Evolutionary conservation across 2,113 vertebrate genomes (phyloP), one percentile per base, ranked within the genome.

Genomic region (Ardeotis arabs): DNA sequence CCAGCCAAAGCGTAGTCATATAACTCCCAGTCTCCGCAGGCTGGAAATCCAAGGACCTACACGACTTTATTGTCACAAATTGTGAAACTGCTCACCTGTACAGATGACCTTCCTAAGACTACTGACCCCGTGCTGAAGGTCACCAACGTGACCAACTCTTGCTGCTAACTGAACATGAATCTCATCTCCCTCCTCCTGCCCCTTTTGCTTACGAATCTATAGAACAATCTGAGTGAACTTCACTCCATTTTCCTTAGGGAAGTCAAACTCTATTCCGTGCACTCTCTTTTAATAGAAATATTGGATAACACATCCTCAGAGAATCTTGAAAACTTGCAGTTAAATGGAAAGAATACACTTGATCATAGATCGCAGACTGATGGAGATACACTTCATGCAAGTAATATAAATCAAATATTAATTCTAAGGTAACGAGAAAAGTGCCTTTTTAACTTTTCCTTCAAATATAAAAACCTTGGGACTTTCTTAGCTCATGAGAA

Each of bases 351-450:
- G 89, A 87, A 83, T 87, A 91, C 66, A 92, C 56, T 86, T 94
- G 93, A 72, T 73, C 86, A n/a, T 19, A 73, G 84, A 89, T 76
- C 81, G 92, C 74, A 87, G 90, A 14, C 64, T 89, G 91, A 89
- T 69, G 81, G 84, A 92, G 55, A 95, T 22, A 86, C 55, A 79
- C 84, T 90, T 91, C 88, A 72, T 84, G 73, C 56, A 91, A 93
- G 77, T 53, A 89, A 89, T 55, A 95, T 29, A 93, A 92, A 95
- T 97, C 92, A 96, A 95, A 95, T 95, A 97, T 89, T 96, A 76
- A 95, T 95, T 69, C 53, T 47, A 80, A 82, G 58, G 66, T 69
- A 96, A 95, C 35, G 39, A 69, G 58, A 27, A 68, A 95, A 93
- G 86, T 89, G 77, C 69, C n/a, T 95, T 75, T n/a, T 25, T 58